Percentiles rank a stretch among this genome's conserved stretches.
Conservation (phyloP, 2,797 vertebrate genomes). For the Netta rufina region DNA sequence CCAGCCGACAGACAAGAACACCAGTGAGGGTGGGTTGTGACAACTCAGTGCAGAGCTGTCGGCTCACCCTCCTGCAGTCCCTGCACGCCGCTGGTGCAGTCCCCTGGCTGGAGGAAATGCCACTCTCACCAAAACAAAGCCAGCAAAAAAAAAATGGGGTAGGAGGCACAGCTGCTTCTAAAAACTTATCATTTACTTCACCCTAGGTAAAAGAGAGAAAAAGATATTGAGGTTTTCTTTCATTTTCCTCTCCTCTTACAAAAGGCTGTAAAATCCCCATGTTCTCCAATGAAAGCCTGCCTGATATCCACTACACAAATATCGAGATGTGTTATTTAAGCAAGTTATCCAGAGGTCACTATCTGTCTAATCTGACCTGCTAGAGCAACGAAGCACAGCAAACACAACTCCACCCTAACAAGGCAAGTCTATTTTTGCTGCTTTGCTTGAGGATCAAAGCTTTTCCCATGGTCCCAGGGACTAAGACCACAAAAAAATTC, state of each 20-base stretch:
- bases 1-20: not conserved
- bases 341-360: constrained; percentile 4
- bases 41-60: not conserved
- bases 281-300: not conserved
- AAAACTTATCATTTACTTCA: not conserved
- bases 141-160: not conserved
- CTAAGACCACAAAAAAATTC: not conserved
- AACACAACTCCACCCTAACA: not conserved
- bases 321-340: not conserved
- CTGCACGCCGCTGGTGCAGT: not conserved
- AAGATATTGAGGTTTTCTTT: not conserved
- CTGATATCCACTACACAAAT: not conserved
- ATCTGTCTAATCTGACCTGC: not conserved
- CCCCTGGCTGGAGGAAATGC: not conserved
- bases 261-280: not conserved
- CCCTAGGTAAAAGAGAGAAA: not conserved
- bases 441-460: constrained; percentile 4
- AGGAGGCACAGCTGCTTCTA: not conserved
- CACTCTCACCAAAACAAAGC: not conserved
- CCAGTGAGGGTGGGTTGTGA: not conserved
- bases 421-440: not conserved
- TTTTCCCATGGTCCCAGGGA: not conserved
- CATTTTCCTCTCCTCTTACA: not conserved
- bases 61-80: not conserved
- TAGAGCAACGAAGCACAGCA: not conserved